phyloP scores from a whole-genome alignment of 2,113 vertebrate species.

The Brevimyrus niger region DNA sequence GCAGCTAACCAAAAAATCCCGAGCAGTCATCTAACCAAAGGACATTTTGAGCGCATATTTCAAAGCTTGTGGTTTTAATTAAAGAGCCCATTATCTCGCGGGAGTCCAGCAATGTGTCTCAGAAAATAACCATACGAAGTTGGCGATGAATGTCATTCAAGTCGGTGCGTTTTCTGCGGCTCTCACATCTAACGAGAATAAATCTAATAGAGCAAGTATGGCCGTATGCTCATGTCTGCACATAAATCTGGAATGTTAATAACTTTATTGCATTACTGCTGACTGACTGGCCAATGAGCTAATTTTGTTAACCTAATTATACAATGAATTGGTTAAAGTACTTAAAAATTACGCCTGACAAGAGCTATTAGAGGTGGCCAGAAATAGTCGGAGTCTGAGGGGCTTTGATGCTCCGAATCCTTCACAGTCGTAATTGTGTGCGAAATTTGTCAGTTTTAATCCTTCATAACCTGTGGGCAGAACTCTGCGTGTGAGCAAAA shows the following conservation, averaged over 20 bases:
- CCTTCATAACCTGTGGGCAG: conserved; percentile 53
- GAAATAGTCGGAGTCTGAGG: conserved; percentile 55
- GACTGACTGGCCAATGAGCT: conserved; percentile 63
- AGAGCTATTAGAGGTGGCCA: conserved; percentile 57
- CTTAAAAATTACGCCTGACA: conserved; percentile 69
- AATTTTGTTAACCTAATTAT: conserved; percentile 72
- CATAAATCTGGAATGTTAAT: conserved; percentile 66
- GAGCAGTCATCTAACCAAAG: background rate
- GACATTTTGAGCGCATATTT: background rate
- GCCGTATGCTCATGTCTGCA: conserved; percentile 46
- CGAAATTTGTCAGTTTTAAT: conserved; percentile 52
- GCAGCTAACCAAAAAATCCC: background rate
- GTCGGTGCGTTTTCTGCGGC: conserved; percentile 37
- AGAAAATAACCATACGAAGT: conserved; percentile 26
- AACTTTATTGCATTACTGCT: conserved; percentile 64
- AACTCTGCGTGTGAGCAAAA: conserved; percentile 42
- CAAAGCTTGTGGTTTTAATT: conserved; percentile 10
- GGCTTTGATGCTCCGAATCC: conserved; percentile 53
- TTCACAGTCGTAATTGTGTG: conserved; percentile 44
- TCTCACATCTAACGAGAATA: conserved; percentile 38
- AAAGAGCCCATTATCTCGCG: background rate
- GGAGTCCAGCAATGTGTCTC: conserved; percentile 6
- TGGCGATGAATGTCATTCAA: conserved; percentile 19
- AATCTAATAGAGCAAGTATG: conserved; percentile 47
- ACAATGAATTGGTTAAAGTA: conserved; percentile 70